A percentile compares a stretch with the other conserved stretches of the same genome.
Evolutionary conservation across 2,113 vertebrate genomes (phyloP).

Genomic region (Regulus satrapa): DNA sequence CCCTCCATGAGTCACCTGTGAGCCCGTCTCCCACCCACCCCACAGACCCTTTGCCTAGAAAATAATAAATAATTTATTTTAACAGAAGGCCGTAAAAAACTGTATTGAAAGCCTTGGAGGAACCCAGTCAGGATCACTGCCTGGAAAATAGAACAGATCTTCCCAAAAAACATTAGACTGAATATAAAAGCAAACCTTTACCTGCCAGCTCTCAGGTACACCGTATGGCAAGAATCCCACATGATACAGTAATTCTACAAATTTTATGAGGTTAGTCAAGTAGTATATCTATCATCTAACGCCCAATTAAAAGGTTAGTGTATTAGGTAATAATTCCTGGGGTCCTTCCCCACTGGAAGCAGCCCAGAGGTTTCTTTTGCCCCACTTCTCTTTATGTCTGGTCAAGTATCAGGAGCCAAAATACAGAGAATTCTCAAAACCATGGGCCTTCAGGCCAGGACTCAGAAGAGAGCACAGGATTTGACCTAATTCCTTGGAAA

Average conservation of each 20-base stretch:
- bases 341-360: not conserved
- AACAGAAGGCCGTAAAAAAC: not conserved
- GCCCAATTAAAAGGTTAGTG: not conserved
- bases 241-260: no score
- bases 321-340: not conserved
- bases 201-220: not conserved
- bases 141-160: not conserved
- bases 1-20: no score
- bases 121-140: not conserved
- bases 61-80: not conserved
- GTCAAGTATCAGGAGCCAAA: no score
- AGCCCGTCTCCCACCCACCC: not conserved
- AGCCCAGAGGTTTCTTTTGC: not conserved
- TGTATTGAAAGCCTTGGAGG: not conserved
- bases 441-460: no score
- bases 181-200: not conserved
- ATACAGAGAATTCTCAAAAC: no score
- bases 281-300: not conserved
- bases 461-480: no score
- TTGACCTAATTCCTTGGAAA: no score
- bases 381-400: not conserved
- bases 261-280: not conserved
- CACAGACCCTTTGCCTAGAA: not conserved
- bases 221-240: rapidly evolving
- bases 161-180: rapidly evolving